Evolutionary conservation across 2,888 invertebrate genomes (phyloP).

Genomic region (Idaea biselata): DNA sequence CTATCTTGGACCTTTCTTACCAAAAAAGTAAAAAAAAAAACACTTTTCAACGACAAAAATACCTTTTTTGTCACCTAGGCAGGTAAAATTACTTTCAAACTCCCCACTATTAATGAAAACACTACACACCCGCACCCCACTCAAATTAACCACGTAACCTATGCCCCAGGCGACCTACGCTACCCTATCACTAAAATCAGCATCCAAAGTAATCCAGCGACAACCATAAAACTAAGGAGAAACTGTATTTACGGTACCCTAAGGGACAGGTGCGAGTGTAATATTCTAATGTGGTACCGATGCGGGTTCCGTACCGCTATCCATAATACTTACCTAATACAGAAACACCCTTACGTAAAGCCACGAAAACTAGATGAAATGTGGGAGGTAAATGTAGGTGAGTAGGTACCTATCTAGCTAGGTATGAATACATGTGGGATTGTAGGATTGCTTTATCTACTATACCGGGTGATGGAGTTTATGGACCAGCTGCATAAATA

Average conservation of each 20-base stretch:
- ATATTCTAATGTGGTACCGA: constrained; percentile 66
- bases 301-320: constrained; percentile 56
- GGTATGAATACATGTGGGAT: background rate
- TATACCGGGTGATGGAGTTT: too few species aligned
- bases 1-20: too few species aligned
- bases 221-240: constrained; percentile 56
- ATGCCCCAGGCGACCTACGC: constrained; percentile 2
- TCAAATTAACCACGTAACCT: background rate
- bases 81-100: too few species aligned
- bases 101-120: too few species aligned
- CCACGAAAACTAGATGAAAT: constrained; percentile 46
- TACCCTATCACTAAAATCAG: constrained; percentile 34
- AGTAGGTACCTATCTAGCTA: constrained; percentile 11
- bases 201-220: constrained; percentile 42
- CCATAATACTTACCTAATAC: constrained; percentile 59
- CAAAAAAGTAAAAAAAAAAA: too few species aligned
- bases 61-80: too few species aligned
- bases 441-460: too few species aligned
- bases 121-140: background rate
- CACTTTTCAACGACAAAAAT: too few species aligned
- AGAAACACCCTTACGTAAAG: constrained; percentile 45
- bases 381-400: constrained; percentile 10
- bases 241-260: constrained; percentile 63
- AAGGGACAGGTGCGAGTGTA: constrained; percentile 65
- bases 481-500: too few species aligned